Conservation (phyloP, 2,888 invertebrate genomes). For the Rhodophaea formosa region DNA sequence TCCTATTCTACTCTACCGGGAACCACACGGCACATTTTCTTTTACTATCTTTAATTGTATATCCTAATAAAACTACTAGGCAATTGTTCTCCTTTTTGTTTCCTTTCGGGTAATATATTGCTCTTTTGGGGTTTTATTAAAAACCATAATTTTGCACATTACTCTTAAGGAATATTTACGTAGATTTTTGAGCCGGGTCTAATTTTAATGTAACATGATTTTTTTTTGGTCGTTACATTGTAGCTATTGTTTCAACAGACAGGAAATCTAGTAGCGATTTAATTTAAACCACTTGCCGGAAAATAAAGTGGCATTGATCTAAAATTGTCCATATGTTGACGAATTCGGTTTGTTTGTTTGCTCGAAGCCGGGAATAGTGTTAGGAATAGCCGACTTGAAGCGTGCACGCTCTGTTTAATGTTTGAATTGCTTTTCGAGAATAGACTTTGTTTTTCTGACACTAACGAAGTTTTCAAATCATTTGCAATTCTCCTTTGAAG, state of each 20-base stretch:
- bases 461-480: not conserved
- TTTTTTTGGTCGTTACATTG: no score
- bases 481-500: not conserved
- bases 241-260: not conserved
- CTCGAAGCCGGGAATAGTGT: slow-evolving; percentile 9
- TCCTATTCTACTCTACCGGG: no score
- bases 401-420: slow-evolving; percentile 7
- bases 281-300: slow-evolving; percentile 12
- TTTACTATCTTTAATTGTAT: no score
- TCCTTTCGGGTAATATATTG: no score
- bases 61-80: no score
- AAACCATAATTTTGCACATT: no score
- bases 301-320: slow-evolving; percentile 11
- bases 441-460: not conserved
- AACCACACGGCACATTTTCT: no score
- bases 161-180: no score
- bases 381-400: slow-evolving; percentile 6
- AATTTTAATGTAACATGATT: no score
- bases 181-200: no score
- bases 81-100: no score
- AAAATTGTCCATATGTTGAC: slow-evolving; percentile 14
- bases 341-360: slow-evolving; percentile 17
- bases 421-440: slow-evolving; percentile 6
- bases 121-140: no score
- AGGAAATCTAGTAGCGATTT: not conserved